phyloP scores from a whole-genome alignment of 2,797 vertebrate genomes.

The Nothura maculosa region DNA sequence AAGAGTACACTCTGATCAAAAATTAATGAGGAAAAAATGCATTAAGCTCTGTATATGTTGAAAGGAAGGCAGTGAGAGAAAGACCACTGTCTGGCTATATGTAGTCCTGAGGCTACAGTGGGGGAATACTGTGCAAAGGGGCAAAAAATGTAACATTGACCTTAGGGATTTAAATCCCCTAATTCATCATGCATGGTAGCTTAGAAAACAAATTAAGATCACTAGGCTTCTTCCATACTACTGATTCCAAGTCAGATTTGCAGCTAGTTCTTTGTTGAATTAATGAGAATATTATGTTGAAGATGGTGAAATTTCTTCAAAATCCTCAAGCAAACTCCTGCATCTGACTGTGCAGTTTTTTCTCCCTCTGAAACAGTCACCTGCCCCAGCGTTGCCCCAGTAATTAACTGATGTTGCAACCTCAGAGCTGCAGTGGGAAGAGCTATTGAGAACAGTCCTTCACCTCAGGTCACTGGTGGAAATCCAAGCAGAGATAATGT shows the following conservation, averaged over 20 bases:
- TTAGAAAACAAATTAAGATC: not conserved
- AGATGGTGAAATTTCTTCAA: not conserved
- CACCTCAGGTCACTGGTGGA: not conserved
- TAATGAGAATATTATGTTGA: not conserved
- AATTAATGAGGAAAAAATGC: not conserved
- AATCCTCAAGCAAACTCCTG: not conserved
- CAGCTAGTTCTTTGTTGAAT: not conserved
- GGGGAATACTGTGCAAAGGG: not conserved
- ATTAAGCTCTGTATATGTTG: not conserved
- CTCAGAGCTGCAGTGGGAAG: not conserved
- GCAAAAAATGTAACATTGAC: not conserved
- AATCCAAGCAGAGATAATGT: not conserved
- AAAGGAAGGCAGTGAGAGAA: not conserved
- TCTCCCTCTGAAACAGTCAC: not conserved
- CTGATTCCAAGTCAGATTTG: not conserved
- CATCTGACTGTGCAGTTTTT: rapidly evolving
- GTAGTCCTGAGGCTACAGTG: not conserved
- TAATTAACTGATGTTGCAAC: not conserved
- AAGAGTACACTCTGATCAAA: not conserved
- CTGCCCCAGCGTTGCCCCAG: not conserved
- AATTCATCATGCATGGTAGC: not conserved
- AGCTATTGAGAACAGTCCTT: not conserved
- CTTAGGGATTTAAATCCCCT: not conserved
- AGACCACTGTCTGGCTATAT: not conserved
- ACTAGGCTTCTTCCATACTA: not conserved